phyloP scores from a whole-genome alignment of 2,113 vertebrate species.

The Erythrocebus patas region DNA sequence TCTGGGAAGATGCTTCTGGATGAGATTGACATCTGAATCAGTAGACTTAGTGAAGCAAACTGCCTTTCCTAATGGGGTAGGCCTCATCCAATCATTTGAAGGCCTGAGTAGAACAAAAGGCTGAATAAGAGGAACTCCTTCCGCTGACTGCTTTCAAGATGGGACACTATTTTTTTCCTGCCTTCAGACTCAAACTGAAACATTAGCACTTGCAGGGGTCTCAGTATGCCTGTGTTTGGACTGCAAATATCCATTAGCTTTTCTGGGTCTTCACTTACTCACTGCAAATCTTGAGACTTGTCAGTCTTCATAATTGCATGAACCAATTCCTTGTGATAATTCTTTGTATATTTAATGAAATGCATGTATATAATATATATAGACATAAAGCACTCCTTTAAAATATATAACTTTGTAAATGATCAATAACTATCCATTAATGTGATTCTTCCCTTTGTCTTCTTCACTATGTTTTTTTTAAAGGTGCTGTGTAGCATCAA shows the following conservation, averaged over 20 bases:
- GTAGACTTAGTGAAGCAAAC: not conserved
- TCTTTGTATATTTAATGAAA: not conserved
- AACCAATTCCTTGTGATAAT: not conserved
- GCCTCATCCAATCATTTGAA: not conserved
- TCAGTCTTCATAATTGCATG: not conserved
- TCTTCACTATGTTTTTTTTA: slow-evolving; percentile 2
- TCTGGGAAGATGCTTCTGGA: not conserved
- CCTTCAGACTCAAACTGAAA: not conserved
- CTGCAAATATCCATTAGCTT: not conserved
- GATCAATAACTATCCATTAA: too few relatives aligned
- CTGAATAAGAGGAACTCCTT: not conserved
- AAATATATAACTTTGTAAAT: not conserved
- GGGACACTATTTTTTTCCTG: not conserved
- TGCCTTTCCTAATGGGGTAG: not conserved
- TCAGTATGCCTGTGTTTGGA: not conserved
- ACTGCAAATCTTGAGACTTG: not conserved
- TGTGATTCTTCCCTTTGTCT: too few relatives aligned
- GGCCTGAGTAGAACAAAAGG: not conserved
- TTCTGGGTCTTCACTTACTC: not conserved
- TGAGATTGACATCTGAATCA: not conserved
- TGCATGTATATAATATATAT: not conserved
- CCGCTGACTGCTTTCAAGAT: not conserved
- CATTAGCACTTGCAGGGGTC: not conserved
- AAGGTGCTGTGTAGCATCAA: slow-evolving; percentile 87
- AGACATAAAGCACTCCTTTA: not conserved